These are phyloP conservation scores for Carollia perspicillata DNA, from an alignment of 2,113 vertebrate genomes.

Conservation along the genomic window DNA sequence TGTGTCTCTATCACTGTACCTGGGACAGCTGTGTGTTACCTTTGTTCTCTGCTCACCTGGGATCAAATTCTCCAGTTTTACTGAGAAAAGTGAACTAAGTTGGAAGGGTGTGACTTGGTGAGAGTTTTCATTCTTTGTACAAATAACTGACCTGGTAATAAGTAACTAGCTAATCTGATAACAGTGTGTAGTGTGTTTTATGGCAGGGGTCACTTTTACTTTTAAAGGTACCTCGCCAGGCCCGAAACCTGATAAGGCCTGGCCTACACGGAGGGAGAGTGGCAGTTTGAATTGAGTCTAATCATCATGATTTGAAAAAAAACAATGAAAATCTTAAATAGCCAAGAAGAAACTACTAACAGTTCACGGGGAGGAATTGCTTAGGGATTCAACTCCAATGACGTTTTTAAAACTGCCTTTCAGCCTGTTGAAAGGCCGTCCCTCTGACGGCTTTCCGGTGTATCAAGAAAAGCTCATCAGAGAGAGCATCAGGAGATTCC, in stretches of 20 bases:
- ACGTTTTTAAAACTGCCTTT: slow-evolving; percentile 40
- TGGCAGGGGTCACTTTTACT: not conserved
- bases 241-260: not conserved
- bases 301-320: not conserved
- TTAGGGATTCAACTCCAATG: not conserved
- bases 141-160: not conserved
- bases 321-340: not conserved
- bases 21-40: not conserved
- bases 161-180: slow-evolving; percentile 29
- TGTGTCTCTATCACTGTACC: not conserved
- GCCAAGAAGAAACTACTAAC: not conserved
- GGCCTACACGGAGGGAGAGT: not conserved
- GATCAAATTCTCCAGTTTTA: not conserved
- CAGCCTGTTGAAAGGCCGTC: slow-evolving; percentile 94
- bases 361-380: not conserved
- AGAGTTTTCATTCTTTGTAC: not conserved
- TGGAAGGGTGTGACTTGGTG: not conserved
- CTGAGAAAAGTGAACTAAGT: slow-evolving; percentile 33
- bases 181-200: not conserved
- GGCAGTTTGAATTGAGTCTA: not conserved
- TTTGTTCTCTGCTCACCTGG: not conserved
- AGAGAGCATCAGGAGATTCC: slow-evolving; percentile 96
- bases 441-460: slow-evolving; percentile 91
- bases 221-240: not conserved
- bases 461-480: slow-evolving; percentile 96